Evolutionary conservation across 2,888 invertebrate genomes (phyloP).

Genomic region (Tenthredo scrophulariae): DNA sequence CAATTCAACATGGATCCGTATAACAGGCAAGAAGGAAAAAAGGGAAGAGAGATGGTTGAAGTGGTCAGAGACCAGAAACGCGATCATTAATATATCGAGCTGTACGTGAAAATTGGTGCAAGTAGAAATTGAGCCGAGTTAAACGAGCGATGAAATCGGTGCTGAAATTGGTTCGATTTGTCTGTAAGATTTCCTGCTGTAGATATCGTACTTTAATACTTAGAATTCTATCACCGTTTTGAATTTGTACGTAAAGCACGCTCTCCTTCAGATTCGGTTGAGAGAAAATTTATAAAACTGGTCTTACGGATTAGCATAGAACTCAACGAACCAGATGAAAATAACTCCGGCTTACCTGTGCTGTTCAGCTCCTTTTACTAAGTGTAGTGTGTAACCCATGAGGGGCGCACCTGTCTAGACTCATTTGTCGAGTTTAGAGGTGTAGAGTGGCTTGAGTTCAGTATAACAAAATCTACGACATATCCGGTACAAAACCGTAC

Average conservation of each 20-base stretch:
- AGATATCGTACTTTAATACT: constrained; percentile 19
- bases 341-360: constrained; percentile 4
- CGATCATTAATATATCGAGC: constrained; percentile 24
- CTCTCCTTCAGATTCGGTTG: constrained; percentile 42
- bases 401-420: background rate
- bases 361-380: background rate
- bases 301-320: constrained; percentile 51
- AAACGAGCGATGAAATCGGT: constrained; percentile 39
- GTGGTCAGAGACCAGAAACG: constrained; percentile 25
- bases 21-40: background rate
- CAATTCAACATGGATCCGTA: background rate
- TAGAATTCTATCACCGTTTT: constrained; percentile 28
- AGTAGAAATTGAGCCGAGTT: background rate
- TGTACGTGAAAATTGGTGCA: constrained; percentile 22
- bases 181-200: background rate
- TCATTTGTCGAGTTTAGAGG: constrained; percentile 1
- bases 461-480: constrained; percentile 15
- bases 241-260: constrained; percentile 45
- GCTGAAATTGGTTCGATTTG: constrained; percentile 38
- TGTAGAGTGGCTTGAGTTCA: background rate
- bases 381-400: background rate
- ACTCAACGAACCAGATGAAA: constrained; percentile 29
- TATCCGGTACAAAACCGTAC: constrained; percentile 1
- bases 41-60: background rate
- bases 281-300: constrained; percentile 48